Evolutionary conservation across 2,888 invertebrate genomes (phyloP), one percentile per base, ranked within the genome.

Genomic region (Syritta pipiens): DNA sequence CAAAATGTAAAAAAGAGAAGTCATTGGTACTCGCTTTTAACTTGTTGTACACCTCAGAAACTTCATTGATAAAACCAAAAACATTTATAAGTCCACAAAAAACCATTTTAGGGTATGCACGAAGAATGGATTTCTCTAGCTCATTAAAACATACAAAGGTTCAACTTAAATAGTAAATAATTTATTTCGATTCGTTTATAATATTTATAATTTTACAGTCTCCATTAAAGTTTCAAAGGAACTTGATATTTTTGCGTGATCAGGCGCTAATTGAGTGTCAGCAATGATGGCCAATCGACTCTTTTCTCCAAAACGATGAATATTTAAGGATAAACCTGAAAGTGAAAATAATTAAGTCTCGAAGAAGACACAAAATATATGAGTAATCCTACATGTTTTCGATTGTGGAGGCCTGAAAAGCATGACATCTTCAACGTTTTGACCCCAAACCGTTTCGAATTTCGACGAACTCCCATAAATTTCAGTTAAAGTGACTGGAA

Each of bases 351-450:
- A n/a, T n/a, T 19, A 5, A 9, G 17, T 57, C n/a, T 7, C 17
- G 17, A 12, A 10, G 10, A 17, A 14, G 4, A 9, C 17, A 37
- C 24, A 10, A 6, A 22, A 9, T 7, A 30, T 12, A 62, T 46
- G 10, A 1, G 6, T 9, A 12, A 19, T 82, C 83, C 83, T 81
- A 86, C 88, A 88, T 7, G 88, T 88, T 69, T 89, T 89, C 0
- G 88, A 88, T 68, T 89, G 89, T 1, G 88, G 88, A 3, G 89
- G 89, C 5, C 88, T 81, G 37, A 89, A 89, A 0, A 88, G 84
- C 4, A 89, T 51, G 0, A 89, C 85, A 84, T 89, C 88, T 22
- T 86, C 83, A 0, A 88, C 86, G 0, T 83, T 81, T 59, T 88
- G 88, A 0, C 87, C 88, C 88, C 88, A 89, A 2, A 85, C 60